These are phyloP conservation scores for Microctenopoma lineatum DNA, from an alignment of 2,797 vertebrate genomes.

Conservation along the genomic window DNA sequence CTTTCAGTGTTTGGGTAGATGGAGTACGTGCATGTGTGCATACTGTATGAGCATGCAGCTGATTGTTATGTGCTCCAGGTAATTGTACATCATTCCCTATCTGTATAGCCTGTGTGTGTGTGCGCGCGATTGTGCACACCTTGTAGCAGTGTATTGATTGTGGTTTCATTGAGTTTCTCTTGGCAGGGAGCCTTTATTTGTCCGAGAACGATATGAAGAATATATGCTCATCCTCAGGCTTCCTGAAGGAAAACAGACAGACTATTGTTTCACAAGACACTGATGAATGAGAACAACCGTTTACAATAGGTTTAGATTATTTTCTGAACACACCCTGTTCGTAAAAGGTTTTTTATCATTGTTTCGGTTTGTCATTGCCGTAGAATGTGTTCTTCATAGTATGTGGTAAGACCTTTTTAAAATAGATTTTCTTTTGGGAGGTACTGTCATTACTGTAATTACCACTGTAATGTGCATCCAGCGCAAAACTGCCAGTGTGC, in stretches of 20 bases:
- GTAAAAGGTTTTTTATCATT: constrained; percentile 32
- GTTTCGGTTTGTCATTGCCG: constrained; percentile 10
- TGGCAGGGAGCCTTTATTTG: constrained; percentile 76
- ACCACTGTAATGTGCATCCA: constrained; percentile 39
- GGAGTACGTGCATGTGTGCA: constrained; percentile 36
- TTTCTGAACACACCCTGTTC: constrained; percentile 37
- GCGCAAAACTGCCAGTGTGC: constrained; percentile 39
- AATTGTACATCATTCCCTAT: constrained; percentile 73
- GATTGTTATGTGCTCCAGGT: constrained; percentile 76
- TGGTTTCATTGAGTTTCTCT: constrained; percentile 78
- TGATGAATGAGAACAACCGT: constrained; percentile 61
- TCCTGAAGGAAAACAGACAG: constrained; percentile 59
- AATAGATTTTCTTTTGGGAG: constrained; percentile 38
- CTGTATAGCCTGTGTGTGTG: constrained; percentile 34
- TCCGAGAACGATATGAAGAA: constrained; percentile 74
- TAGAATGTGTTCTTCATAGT: constrained; percentile 1
- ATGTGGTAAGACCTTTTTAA: constrained; percentile 15
- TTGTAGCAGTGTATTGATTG: constrained; percentile 81
- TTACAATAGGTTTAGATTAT: constrained; percentile 49
- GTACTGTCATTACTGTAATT: constrained; percentile 39
- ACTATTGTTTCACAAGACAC: constrained; percentile 69
- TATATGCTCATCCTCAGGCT: constrained; percentile 73
- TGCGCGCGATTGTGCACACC: constrained; percentile 32
- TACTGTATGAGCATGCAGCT: constrained; percentile 69
- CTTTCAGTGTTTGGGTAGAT: constrained; percentile 41